Percentiles rank a stretch among this genome's conserved stretches.
Conservation (phyloP, 2,113 vertebrate species). For the Donacobius atricapilla region DNA sequence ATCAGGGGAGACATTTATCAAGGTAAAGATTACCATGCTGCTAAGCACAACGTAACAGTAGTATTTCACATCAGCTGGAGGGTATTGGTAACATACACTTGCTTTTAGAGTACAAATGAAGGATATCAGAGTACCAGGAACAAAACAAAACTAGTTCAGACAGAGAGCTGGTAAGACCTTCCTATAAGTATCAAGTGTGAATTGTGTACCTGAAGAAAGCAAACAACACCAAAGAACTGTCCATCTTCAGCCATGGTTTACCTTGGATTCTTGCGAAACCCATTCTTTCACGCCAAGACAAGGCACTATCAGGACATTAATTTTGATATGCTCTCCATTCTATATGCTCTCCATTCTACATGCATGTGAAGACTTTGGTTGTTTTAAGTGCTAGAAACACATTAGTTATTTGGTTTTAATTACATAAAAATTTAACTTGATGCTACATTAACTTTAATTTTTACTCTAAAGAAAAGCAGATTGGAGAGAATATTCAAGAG, state of each 20-base stretch:
- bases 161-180: neutral
- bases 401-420: neutral
- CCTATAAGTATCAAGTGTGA: neutral
- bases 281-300: neutral
- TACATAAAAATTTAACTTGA: neutral
- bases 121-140: neutral
- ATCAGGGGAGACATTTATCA: neutral
- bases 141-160: neutral
- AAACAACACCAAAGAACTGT: neutral
- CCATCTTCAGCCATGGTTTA: neutral
- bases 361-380: neutral
- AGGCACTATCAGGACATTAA: neutral
- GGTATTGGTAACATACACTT: neutral
- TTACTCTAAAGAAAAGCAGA: neutral
- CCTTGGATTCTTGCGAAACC: neutral
- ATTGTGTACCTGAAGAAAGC: neutral
- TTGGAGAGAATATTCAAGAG: neutral
- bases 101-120: neutral
- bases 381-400: neutral
- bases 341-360: neutral
- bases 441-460: conserved; percentile 2
- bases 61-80: neutral
- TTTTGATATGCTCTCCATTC: neutral
- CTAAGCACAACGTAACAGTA: neutral
- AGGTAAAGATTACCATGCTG: neutral